These are phyloP conservation scores for Coilia nasus DNA, from an alignment of 2,797 vertebrate genomes.

Conservation along the genomic window DNA sequence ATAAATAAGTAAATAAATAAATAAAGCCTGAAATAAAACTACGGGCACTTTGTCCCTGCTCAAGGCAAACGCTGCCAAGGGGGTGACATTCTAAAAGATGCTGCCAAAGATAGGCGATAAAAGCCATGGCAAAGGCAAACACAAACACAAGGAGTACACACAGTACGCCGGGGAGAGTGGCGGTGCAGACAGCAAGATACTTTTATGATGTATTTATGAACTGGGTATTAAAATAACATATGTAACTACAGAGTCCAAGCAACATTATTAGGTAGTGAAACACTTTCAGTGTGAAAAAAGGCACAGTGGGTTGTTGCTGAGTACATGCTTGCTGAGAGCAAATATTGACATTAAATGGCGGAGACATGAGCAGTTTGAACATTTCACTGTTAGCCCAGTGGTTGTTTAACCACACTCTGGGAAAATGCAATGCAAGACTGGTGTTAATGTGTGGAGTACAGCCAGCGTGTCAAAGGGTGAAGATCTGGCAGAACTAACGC, in stretches of 20 bases:
- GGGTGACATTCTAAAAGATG: not conserved
- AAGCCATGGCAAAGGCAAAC: not conserved
- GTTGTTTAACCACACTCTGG: too few species aligned
- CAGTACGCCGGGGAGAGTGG: not conserved
- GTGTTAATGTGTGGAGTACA: too few species aligned
- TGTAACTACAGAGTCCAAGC: not conserved
- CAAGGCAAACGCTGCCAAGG: not conserved
- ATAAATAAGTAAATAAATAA: constrained; percentile 19
- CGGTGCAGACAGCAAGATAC: not conserved
- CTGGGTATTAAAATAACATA: not conserved
- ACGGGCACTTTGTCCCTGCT: not conserved
- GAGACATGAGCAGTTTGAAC: too few species aligned
- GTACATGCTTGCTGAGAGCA: too few species aligned
- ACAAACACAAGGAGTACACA: not conserved
- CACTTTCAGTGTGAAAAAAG: not conserved
- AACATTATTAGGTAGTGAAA: not conserved
- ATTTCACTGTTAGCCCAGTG: too few species aligned
- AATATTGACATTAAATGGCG: too few species aligned
- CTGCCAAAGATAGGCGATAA: constrained; percentile 5
- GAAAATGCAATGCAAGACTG: too few species aligned
- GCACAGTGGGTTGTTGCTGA: too few species aligned
- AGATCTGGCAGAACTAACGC: too few species aligned
- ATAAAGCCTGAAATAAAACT: not conserved
- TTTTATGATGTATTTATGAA: not conserved
- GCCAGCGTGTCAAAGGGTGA: too few species aligned